phyloP scores from a whole-genome alignment of 2,888 invertebrate genomes.

The Tortricodes alternella region DNA sequence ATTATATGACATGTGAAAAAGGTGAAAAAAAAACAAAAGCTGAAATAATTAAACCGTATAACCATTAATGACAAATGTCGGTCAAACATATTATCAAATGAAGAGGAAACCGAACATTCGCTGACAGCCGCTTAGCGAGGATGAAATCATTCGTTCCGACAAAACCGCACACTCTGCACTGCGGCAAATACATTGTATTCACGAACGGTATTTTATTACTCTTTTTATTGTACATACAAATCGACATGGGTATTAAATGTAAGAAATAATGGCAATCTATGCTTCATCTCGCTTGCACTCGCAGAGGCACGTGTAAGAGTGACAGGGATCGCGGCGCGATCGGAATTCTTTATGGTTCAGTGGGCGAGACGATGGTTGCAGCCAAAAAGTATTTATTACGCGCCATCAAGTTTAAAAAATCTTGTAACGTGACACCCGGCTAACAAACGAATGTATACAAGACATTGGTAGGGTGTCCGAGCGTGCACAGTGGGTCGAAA shows the following conservation, averaged over 20 bases:
- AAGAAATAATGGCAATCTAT: constrained; percentile 53
- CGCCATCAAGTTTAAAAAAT: constrained; percentile 74
- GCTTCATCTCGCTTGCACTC: constrained; percentile 44
- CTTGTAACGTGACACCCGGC: constrained; percentile 72
- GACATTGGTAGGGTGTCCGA: constrained; percentile 52
- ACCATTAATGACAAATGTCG: constrained; percentile 2
- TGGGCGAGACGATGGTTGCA: constrained; percentile 54
- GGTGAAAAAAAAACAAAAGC: neutral
- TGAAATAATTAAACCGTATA: neutral
- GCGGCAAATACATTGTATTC: constrained; percentile 50
- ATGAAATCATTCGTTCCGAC: constrained; percentile 39
- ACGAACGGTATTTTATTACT: constrained; percentile 50
- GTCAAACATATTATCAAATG: constrained; percentile 24
- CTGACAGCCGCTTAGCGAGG: constrained; percentile 34
- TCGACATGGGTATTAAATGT: constrained; percentile 60
- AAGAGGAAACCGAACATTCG: constrained; percentile 20
- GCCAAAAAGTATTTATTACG: constrained; percentile 76
- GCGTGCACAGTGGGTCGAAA: constrained; percentile 55
- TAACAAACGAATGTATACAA: constrained; percentile 56
- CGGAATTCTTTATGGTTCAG: constrained; percentile 54
- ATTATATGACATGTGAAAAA: no score
- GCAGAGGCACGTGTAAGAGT: constrained; percentile 29
- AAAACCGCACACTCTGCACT: constrained; percentile 47
- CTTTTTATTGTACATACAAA: constrained; percentile 56
- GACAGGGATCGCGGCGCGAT: constrained; percentile 40